Conservation (phyloP, 2,888 invertebrate species). For the Drosophila diplacantha region DNA sequence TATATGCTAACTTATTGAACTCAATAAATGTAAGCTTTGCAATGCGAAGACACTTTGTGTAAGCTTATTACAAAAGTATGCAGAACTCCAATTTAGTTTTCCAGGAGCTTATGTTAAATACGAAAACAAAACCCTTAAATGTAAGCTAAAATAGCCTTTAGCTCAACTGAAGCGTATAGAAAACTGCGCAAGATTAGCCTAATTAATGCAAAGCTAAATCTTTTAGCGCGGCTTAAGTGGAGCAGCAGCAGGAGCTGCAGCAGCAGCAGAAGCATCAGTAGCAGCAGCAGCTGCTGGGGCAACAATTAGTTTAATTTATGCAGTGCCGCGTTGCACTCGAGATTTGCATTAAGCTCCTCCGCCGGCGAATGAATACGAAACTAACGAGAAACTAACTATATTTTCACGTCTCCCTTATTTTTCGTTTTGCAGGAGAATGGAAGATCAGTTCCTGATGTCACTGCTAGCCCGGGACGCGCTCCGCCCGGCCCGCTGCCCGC, state of each 20-base stretch:
- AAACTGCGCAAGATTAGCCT: constrained; percentile 41
- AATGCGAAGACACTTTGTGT: not conserved
- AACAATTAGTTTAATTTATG: constrained; percentile 61
- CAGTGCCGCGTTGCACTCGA: constrained; percentile 54
- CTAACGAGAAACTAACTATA: constrained; percentile 10
- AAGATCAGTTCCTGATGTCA: constrained; percentile 93
- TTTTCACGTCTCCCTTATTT: not conserved
- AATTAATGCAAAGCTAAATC: constrained; percentile 65
- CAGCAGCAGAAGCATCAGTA: constrained; percentile 2
- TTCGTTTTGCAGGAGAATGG: constrained; percentile 85
- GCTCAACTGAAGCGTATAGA: constrained; percentile 2
- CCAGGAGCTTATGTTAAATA: not conserved
- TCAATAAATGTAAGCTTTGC: not conserved
- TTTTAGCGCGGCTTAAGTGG: constrained; percentile 53
- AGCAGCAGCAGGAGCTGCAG: constrained; percentile 41
- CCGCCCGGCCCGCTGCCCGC: constrained; percentile 83
- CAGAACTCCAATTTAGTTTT: not conserved
- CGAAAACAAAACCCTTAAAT: not conserved
- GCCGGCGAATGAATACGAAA: constrained; percentile 26
- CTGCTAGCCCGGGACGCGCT: constrained; percentile 91
- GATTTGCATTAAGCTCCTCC: constrained; percentile 48
- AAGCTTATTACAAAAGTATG: not conserved
- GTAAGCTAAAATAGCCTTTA: not conserved
- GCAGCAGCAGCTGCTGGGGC: constrained; percentile 29
- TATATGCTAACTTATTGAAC: no score